phyloP scores from a whole-genome alignment of 2,113 vertebrate species.

The Pipa parva region DNA sequence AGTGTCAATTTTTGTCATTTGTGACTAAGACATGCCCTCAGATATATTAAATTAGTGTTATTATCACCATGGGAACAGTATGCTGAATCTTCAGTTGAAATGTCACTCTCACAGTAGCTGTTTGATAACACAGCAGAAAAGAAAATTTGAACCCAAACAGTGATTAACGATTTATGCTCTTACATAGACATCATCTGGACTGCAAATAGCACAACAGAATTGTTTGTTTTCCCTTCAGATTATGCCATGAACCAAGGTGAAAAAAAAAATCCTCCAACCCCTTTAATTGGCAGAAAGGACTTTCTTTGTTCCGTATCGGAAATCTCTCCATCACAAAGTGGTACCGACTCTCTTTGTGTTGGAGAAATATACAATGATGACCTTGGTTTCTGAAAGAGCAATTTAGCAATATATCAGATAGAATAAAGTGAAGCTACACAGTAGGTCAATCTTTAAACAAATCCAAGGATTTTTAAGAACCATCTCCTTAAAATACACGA shows the following conservation, averaged over 20 bases:
- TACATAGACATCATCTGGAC: constrained; percentile 78
- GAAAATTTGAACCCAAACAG: constrained; percentile 58
- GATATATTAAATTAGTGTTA: constrained; percentile 89
- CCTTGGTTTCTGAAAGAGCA: constrained; percentile 8
- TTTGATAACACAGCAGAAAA: constrained; percentile 79
- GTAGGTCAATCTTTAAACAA: constrained; percentile 42
- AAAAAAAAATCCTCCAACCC: constrained; percentile 38
- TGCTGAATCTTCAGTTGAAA: constrained; percentile 86
- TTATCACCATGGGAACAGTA: constrained; percentile 94
- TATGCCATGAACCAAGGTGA: constrained; percentile 50
- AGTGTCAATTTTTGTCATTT: constrained; percentile 75
- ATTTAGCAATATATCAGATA: constrained; percentile 42
- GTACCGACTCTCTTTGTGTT: neutral
- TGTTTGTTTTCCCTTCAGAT: constrained; percentile 60
- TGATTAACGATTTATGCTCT: constrained; percentile 70
- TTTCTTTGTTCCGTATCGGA: neutral
- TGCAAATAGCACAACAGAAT: constrained; percentile 76
- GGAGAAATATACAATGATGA: neutral
- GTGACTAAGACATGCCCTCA: constrained; percentile 94
- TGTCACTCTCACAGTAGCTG: constrained; percentile 85
- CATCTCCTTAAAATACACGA: constrained; percentile 49
- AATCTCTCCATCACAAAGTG: neutral
- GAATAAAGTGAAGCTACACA: constrained; percentile 46
- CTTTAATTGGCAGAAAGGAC: constrained; percentile 51
- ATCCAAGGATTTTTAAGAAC: constrained; percentile 45